These are phyloP conservation scores for Microctenopoma steveboyesi DNA, from an alignment of 2,797 vertebrate genomes.

Conservation along the genomic window DNA sequence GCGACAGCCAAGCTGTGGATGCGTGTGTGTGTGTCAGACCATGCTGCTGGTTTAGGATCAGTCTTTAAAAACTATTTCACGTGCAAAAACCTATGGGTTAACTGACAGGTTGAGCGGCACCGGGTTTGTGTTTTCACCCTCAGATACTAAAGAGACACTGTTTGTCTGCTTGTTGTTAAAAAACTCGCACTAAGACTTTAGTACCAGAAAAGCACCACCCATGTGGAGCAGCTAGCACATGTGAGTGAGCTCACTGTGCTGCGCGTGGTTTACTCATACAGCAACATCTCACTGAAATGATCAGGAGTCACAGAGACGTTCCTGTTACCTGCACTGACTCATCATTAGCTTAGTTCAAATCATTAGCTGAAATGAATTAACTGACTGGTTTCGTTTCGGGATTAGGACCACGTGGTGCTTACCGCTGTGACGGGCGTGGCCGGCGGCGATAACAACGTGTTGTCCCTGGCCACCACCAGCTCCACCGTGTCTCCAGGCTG, in stretches of 20 bases:
- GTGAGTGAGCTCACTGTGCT: background rate
- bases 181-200: slow-evolving; percentile 40
- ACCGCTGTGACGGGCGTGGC: slow-evolving; percentile 76
- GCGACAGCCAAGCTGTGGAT: slow-evolving; percentile 44
- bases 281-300: too few relatives aligned
- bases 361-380: too few relatives aligned
- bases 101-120: too few relatives aligned
- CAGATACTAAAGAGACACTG: slow-evolving; percentile 1
- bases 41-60: slow-evolving; percentile 11
- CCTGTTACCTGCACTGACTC: too few relatives aligned
- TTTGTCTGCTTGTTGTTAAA: slow-evolving; percentile 31
- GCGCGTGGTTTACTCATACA: too few relatives aligned
- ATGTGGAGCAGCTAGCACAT: slow-evolving; percentile 35
- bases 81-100: background rate
- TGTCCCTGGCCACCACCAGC: slow-evolving; percentile 89
- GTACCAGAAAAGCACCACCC: slow-evolving; percentile 4
- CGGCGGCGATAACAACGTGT: slow-evolving; percentile 6
- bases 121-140: background rate
- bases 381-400: background rate
- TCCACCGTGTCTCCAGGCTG: slow-evolving; percentile 86
- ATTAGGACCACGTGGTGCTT: slow-evolving; percentile 46
- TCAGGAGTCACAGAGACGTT: too few relatives aligned
- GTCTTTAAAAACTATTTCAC: slow-evolving; percentile 20
- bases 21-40: background rate
- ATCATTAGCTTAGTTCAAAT: too few relatives aligned